These are phyloP conservation scores for Danio kyathit DNA, from an alignment of 2,797 vertebrate species.

Conservation along the genomic window DNA sequence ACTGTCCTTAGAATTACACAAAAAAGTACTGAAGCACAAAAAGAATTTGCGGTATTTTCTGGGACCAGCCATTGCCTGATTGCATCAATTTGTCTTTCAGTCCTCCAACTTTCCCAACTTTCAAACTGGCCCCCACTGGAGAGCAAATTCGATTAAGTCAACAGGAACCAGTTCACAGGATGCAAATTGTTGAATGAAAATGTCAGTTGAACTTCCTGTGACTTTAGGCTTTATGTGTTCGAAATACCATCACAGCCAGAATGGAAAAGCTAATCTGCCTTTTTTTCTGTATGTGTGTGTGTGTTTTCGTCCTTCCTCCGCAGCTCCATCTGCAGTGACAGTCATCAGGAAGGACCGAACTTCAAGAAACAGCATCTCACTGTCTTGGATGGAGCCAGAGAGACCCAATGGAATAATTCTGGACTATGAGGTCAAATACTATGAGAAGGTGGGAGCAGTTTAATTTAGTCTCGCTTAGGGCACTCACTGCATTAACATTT, in stretches of 20 bases:
- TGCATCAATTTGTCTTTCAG: constrained; percentile 45
- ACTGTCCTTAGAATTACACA: background rate
- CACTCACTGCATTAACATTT: constrained; percentile 53
- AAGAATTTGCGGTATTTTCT: constrained; percentile 1
- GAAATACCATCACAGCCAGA: constrained; percentile 49
- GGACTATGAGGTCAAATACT: constrained; percentile 99
- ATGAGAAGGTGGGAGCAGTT: constrained; percentile 92
- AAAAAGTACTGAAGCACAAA: background rate
- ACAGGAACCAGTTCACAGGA: constrained; percentile 74
- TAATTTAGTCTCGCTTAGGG: constrained; percentile 46
- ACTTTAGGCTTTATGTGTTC: constrained; percentile 62
- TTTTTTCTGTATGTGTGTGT: constrained; percentile 18
- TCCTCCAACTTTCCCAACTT: constrained; percentile 50
- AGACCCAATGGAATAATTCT: constrained; percentile 97
- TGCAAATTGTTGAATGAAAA: constrained; percentile 61
- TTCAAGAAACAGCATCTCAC: constrained; percentile 92
- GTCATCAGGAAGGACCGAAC: constrained; percentile 93
- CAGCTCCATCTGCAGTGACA: constrained; percentile 94
- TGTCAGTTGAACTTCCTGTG: constrained; percentile 74
- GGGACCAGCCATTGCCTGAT: constrained; percentile 30
- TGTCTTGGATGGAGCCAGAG: constrained; percentile 97
- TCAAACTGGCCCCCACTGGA: constrained; percentile 61
- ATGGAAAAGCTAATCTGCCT: constrained; percentile 62
- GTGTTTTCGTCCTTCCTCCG: constrained; percentile 48
- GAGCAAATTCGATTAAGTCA: constrained; percentile 74